These are phyloP conservation scores for Pseudonaja textilis DNA, from an alignment of 2,113 vertebrate genomes.

Conservation along the genomic window DNA sequence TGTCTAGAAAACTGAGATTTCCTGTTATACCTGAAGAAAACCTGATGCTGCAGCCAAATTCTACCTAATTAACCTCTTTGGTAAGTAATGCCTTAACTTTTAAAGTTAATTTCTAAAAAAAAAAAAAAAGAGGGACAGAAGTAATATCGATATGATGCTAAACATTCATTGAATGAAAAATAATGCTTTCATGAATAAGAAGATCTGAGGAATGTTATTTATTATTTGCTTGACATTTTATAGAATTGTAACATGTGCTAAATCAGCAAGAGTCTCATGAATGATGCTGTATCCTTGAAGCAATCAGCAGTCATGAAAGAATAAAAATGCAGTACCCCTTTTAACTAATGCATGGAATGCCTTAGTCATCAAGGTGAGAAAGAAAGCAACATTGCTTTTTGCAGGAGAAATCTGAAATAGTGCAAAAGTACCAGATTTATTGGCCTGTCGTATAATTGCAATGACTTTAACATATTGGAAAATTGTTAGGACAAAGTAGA, in stretches of 20 bases:
- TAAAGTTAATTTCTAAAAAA: background rate
- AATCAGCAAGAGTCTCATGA: background rate
- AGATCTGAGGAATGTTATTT: background rate
- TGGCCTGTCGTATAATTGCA: background rate
- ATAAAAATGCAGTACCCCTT: background rate
- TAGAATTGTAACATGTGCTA: conserved; percentile 5
- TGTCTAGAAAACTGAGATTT: background rate
- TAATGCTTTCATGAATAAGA: background rate
- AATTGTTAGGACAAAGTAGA: background rate
- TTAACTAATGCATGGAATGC: background rate
- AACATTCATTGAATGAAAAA: conserved; percentile 18
- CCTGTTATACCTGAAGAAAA: background rate
- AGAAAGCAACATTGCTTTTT: background rate
- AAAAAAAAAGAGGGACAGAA: background rate
- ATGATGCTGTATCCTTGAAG: background rate
- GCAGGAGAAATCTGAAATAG: background rate
- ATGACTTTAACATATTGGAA: background rate
- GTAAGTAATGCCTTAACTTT: background rate
- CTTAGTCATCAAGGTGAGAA: background rate
- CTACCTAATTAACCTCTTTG: background rate
- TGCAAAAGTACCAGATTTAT: background rate
- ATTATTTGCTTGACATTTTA: background rate
- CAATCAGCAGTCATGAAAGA: conserved; percentile 1
- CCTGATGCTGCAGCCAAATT: background rate
- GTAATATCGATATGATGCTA: background rate